phyloP scores from a whole-genome alignment of 2,888 invertebrate species.

The Trissolcus brochymenae region DNA sequence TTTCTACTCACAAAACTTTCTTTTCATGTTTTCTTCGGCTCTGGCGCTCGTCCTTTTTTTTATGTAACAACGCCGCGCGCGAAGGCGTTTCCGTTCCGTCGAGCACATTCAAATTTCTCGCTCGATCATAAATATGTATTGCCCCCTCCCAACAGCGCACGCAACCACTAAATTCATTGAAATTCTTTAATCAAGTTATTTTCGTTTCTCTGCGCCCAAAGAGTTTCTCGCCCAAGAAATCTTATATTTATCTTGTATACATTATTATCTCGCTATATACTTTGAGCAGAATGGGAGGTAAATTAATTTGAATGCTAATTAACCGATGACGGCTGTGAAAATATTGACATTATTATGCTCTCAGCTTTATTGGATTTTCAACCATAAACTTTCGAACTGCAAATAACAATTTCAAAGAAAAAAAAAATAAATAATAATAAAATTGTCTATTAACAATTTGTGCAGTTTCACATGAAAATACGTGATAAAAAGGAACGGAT shows the following conservation, averaged over 20 bases:
- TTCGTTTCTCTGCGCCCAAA: slow-evolving; percentile 66
- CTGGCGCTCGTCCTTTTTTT: slow-evolving; percentile 18
- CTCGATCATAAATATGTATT: slow-evolving; percentile 76
- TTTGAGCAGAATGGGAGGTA: background rate
- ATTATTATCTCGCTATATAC: slow-evolving; percentile 17
- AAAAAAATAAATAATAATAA: no score
- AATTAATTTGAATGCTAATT: slow-evolving; percentile 48
- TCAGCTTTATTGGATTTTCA: background rate
- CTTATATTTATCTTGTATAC: slow-evolving; percentile 48
- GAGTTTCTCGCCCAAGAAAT: slow-evolving; percentile 35
- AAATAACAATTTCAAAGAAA: no score
- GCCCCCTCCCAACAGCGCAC: slow-evolving; percentile 37
- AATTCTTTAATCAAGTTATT: slow-evolving; percentile 76
- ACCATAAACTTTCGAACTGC: background rate
- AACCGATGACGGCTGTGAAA: slow-evolving; percentile 9
- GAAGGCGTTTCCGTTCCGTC: slow-evolving; percentile 57
- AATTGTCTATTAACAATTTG: no score
- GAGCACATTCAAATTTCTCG: slow-evolving; percentile 65
- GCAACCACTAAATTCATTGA: slow-evolving; percentile 73
- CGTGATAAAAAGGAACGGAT: background rate
- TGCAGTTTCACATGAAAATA: no score
- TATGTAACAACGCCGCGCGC: slow-evolving; percentile 34
- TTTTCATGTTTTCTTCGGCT: slow-evolving; percentile 20
- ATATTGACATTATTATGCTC: slow-evolving; percentile 10
- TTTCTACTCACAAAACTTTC: slow-evolving; percentile 24